Evolutionary conservation across 2,797 vertebrate species (phyloP).

Genomic region (Neoniphon sammara): DNA sequence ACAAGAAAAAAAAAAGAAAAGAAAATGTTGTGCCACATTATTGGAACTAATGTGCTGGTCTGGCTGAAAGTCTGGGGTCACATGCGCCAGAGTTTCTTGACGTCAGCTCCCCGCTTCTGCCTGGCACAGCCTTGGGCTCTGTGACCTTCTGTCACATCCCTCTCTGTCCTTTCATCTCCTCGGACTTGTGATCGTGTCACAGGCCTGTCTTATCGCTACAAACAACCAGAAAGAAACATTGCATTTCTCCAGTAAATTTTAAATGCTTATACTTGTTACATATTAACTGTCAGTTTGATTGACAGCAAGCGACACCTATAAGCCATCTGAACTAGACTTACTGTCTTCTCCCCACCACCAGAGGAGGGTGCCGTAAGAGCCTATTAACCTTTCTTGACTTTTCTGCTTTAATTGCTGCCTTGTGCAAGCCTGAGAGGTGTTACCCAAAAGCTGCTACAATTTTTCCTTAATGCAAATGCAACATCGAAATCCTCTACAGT

Average conservation of each 20-base stretch:
- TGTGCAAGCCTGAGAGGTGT: constrained; percentile 4
- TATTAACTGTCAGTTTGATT: constrained; percentile 9
- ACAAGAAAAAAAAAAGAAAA: constrained; percentile 31
- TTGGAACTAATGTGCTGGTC: constrained; percentile 60
- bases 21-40: constrained; percentile 22
- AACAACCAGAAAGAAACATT: constrained; percentile 11
- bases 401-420: constrained; percentile 18
- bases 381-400: constrained; percentile 17
- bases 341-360: constrained; percentile 4
- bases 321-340: background rate
- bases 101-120: background rate
- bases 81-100: constrained; percentile 6
- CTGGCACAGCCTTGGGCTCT: constrained; percentile 18
- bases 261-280: background rate
- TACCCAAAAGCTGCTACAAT: constrained; percentile 26
- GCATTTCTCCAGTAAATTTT: background rate
- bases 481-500: background rate
- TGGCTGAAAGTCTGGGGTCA: constrained; percentile 15
- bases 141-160: constrained; percentile 40
- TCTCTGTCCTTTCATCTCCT: constrained; percentile 43
- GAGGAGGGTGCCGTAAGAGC: constrained; percentile 7
- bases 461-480: constrained; percentile 12
- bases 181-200: constrained; percentile 27
- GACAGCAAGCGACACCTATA: constrained; percentile 12
- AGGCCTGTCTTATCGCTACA: constrained; percentile 32